Base-by-base conservation (phyloP, 2,113 vertebrate species). In the Thalassoma bifasciatum region DNA sequence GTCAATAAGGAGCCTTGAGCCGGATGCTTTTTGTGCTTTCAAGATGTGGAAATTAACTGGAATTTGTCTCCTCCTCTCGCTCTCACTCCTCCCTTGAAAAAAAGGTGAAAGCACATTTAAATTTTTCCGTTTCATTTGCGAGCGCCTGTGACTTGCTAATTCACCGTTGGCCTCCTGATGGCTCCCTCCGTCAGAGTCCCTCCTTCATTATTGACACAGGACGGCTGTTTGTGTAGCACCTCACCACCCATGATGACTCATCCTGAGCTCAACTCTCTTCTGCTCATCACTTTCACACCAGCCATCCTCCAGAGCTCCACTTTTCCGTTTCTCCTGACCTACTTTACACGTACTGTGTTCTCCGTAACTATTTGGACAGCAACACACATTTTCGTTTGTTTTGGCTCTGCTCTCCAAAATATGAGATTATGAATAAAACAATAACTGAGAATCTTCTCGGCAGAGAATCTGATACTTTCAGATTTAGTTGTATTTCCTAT, bases 181-280 rank as follows among this genome's bases (percentile, higher is more conserved):
- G 60, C 78, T 81, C 42, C 38, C 26, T 47, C 66, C 57, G 37
- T 77, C 65, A 64, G 65, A 77, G 47, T 82, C 62, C 73, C 71
- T 62, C 72, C 65, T 65, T 82, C 75, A 81, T 85, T 89, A 87
- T 86, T 90, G 87, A 88, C 85, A 85, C 73, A 79, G 82, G 79
- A 79, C 44, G 69, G 66, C 37, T 84, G 78, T 66, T 78, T 87
- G 75, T 68, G 64, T n/a, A 52, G 53, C 81, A 60, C 71, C 74
- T 70, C 83, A 42, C 82, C 72, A 80, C 84, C 76, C 76, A 49
- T 78, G 80, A 87, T 84, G 81, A 92, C 81, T 89, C 84, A 83
- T 42, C 65, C 71, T 7, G 67, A 79, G 79, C 68, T 81, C 61
- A 88, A 83, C 72, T 83, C 70, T 75, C 76, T 14, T 61, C 88